Evolutionary conservation across 2,113 vertebrate species (phyloP), one percentile per base, ranked within the genome.

Genomic region (Planiliza haematocheilus): DNA sequence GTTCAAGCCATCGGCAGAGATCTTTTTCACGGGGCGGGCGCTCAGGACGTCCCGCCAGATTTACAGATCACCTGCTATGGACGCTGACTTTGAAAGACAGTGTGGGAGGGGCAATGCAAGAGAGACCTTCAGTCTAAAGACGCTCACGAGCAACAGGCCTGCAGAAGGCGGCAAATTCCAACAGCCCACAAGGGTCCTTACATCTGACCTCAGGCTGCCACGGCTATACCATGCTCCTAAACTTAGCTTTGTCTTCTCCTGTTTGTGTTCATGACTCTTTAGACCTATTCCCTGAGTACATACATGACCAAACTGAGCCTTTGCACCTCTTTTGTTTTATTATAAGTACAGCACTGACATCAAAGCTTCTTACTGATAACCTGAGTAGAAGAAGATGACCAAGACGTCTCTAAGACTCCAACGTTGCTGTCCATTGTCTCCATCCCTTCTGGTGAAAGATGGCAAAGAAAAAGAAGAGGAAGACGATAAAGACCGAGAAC

Each of bases 51-150:
- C 69, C 53, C 49, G 70, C 83, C 91, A 88, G 81, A 84, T 74
- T 88, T 78, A 87, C 70, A n/a, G 81, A 86, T 91, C 91, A 86
- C 86, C 89, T 92, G 92, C 91, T 92, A 5, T 20, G 39, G 50
- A 56, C 68, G 17, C 58, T 61, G 79, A 50, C 48, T 69, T 1
- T 21, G 48, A 30, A 30, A 30, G 41, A 16, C 37, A 48, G 17
- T 21, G 24, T 20, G 70, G 58, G 24, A 67, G 7, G 1, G 20
- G 16, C 24, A n/a, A n/a, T 17, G 43, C 62, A 74, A n/a, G 38
- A 51, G 37, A 87, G 24, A 46, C 12, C 49, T 60, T 56, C 62
- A 56, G 66, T 82, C 36, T 62, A 21, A 58, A 38, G 45, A 49
- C 37, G 76, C 34, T 61, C 18, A 20, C 41, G 41, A 65, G 34